Evolutionary conservation across 2,113 vertebrate genomes (phyloP), one percentile per base, ranked within the genome.

Genomic region (Phaethon lepturus): DNA sequence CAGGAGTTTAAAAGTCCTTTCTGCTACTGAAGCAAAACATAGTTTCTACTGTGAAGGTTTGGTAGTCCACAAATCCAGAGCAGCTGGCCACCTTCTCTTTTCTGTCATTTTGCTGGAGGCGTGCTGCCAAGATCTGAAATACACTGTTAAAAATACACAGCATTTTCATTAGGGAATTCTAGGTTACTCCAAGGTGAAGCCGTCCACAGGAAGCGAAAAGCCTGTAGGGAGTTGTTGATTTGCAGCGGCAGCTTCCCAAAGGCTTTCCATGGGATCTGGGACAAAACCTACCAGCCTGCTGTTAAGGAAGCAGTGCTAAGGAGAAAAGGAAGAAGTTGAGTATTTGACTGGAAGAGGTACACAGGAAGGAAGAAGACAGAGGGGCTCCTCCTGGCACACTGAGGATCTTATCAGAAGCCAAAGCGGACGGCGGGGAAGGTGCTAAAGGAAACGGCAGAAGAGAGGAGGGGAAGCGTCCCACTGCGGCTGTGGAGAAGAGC

Each of bases 91-190:
- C 25, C 10, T 86, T 62, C 71, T 55, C 62, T 83, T 73, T 74
- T 56, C 69, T 71, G 68, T 72, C 38, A 56, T 78, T 89, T 40
- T 85, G 25, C 62, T 66, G 45, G 29, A 71, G 59, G 56, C 10
- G 1, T 12, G 26, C 55, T 68, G 80, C 91, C 85, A 90, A 68
- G 60, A 85, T 56, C 68, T 72, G 62, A 95, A 86, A 89, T 63
- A 44, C 1, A 2, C 60, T 60, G 44, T 91, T 84, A 90, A 96
- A 94, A 94, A 94, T 74, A 68, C 29, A 85, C 0, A 7, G 31
- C 44, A 50, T 88, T 93, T 88, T 86, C 84, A 60, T 75, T 24
- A 79, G 69, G 81, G 53, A 93, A 75, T 78, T 94, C 56, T 88
- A 72, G 18, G 81, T 88, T 79, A 76, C 53, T 45, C 47, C 0